Evolutionary conservation across 1,140 invertebrate genomes (phyloP).

Genomic region (Cotesia typhae): DNA sequence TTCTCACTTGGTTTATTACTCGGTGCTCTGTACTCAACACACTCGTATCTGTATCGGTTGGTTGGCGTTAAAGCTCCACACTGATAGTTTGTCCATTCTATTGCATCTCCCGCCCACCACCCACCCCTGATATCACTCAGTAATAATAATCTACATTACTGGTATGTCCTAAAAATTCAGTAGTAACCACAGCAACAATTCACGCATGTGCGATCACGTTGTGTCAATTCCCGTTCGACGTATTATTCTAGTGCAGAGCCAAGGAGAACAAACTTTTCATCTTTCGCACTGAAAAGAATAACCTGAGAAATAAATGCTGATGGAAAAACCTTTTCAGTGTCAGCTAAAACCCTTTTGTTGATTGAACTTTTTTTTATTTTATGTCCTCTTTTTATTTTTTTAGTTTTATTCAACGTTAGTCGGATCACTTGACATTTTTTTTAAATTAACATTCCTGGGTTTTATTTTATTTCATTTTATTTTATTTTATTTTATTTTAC

Average conservation of each 20-base stretch:
- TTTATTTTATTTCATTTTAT: too few relatives aligned
- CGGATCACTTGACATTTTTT: slow-evolving; percentile 3
- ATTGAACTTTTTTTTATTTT: slow-evolving; percentile 2
- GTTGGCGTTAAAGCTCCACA: too few relatives aligned
- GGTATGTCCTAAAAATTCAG: slow-evolving; percentile 25
- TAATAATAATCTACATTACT: background rate
- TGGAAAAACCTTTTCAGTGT: slow-evolving; percentile 31
- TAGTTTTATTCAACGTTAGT: background rate
- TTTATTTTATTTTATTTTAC: too few relatives aligned
- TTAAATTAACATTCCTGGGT: too few relatives aligned
- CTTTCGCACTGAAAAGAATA: background rate
- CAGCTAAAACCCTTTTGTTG: background rate
- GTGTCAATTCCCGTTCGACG: slow-evolving; percentile 23
- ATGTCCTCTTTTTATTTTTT: background rate
- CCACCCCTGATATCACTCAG: background rate
- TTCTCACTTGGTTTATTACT: slow-evolving; percentile 6
- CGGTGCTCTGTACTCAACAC: background rate
- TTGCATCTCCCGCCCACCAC: background rate
- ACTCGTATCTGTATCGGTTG: background rate
- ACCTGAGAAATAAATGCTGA: background rate
- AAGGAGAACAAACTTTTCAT: slow-evolving; percentile 1
- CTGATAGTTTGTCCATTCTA: slow-evolving; percentile 14
- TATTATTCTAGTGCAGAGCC: background rate
- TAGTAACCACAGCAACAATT: slow-evolving; percentile 28
- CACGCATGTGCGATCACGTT: slow-evolving; percentile 36